phyloP scores from a whole-genome alignment of 2,797 vertebrate genomes.

The Merluccius polli region DNA sequence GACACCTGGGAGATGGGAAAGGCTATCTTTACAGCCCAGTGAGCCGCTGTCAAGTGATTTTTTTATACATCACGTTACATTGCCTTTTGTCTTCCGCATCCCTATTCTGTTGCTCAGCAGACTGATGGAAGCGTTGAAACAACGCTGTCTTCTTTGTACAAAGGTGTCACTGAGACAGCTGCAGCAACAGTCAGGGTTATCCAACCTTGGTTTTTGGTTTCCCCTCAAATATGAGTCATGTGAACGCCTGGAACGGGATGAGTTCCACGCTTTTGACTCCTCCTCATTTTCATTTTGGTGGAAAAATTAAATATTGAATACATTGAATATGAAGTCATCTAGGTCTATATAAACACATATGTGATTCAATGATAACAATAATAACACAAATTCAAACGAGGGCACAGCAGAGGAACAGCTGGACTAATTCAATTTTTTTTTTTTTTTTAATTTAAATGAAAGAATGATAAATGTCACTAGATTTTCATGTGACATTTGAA shows the following conservation, averaged over 20 bases:
- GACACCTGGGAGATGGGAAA: slow-evolving; percentile 51
- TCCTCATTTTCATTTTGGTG: neutral
- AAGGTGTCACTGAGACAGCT: neutral
- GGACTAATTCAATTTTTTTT: too few relatives aligned
- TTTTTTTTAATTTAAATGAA: too few relatives aligned
- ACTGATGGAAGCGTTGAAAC: neutral
- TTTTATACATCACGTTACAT: neutral
- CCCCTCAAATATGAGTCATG: neutral
- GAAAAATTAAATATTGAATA: neutral
- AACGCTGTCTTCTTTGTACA: neutral
- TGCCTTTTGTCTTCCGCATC: neutral
- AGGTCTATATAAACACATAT: too few relatives aligned
- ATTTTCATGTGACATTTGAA: neutral
- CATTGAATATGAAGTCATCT: too few relatives aligned
- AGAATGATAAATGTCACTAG: too few relatives aligned
- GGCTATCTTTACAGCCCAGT: neutral
- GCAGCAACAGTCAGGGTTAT: neutral
- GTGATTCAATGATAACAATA: too few relatives aligned
- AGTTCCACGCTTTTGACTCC: neutral
- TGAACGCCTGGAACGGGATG: neutral
- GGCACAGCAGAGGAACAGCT: too few relatives aligned
- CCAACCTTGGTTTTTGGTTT: neutral
- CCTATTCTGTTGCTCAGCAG: neutral
- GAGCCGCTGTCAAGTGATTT: neutral
- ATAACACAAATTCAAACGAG: too few relatives aligned